These are phyloP conservation scores for Apamea anceps DNA, from an alignment of 2,888 invertebrate species.

Conservation along the genomic window DNA sequence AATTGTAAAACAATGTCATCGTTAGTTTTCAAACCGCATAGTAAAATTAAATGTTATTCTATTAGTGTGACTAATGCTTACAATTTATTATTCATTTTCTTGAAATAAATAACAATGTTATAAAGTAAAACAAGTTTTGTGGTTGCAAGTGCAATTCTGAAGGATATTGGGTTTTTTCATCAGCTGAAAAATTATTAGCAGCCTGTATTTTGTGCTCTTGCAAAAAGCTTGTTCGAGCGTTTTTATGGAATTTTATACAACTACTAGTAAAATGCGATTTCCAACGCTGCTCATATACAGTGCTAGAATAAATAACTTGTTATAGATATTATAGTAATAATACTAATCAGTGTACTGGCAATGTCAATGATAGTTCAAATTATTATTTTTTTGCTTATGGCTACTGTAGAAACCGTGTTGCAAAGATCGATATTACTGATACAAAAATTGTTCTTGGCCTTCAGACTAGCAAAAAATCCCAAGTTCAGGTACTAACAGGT, in stretches of 20 bases:
- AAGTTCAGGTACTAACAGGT: constrained; percentile 48
- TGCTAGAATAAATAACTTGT: neutral
- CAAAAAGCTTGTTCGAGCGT: neutral
- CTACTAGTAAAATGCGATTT: neutral
- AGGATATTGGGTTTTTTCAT: neutral
- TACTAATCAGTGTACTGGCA: neutral
- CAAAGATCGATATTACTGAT: constrained; percentile 33
- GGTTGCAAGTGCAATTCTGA: constrained; percentile 14
- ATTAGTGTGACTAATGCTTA: constrained; percentile 12
- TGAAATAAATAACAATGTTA: constrained; percentile 1
- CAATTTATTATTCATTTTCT: neutral
- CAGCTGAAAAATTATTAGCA: neutral
- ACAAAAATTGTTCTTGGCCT: constrained; percentile 27
- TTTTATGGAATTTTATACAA: constrained; percentile 3
- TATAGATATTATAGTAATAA: constrained; percentile 3
- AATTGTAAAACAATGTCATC: neutral
- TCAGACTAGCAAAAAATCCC: constrained; percentile 41
- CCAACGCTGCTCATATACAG: neutral
- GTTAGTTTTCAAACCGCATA: neutral
- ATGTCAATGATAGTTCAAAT: constrained; percentile 6
- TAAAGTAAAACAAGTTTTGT: neutral
- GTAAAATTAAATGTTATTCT: neutral
- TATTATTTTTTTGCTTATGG: constrained; percentile 7
- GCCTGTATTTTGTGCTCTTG: neutral
- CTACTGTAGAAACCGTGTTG: constrained; percentile 1